phyloP scores from a whole-genome alignment of 2,113 vertebrate genomes.

The Melanocharis versteri region DNA sequence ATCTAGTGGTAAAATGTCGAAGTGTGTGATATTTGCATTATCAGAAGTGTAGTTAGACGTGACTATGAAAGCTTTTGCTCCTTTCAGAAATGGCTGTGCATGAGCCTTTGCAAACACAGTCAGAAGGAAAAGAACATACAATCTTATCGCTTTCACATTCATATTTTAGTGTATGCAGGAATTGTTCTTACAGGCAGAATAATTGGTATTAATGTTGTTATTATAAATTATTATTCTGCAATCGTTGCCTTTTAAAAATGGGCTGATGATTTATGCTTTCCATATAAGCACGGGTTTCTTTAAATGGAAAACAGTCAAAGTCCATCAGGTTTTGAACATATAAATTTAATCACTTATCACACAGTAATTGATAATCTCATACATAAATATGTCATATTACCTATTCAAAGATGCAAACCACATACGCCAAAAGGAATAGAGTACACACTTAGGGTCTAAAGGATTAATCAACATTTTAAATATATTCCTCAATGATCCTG shows the following conservation, averaged over 20 bases:
- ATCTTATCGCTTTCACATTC: neutral
- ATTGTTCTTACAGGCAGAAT: neutral
- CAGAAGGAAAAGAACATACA: neutral
- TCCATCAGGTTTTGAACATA: slow-evolving; percentile 27
- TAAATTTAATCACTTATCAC: slow-evolving; percentile 43
- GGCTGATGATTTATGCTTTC: slow-evolving; percentile 21
- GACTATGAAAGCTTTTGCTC: neutral
- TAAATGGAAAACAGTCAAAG: slow-evolving; percentile 26
- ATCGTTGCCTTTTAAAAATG: slow-evolving; percentile 22
- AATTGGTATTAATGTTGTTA: slow-evolving; percentile 40
- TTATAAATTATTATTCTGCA: slow-evolving; percentile 44
- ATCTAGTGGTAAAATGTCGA: neutral
- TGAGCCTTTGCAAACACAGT: neutral
- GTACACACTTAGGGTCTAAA: neutral
- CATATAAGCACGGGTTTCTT: neutral
- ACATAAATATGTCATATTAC: slow-evolving; percentile 29
- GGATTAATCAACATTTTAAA: neutral
- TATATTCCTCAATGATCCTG: neutral
- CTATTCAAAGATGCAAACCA: neutral
- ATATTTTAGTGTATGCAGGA: neutral
- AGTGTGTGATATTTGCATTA: neutral
- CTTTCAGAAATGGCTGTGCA: neutral
- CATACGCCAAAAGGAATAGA: neutral
- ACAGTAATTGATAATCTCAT: slow-evolving; percentile 37
- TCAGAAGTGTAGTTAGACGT: neutral